phyloP scores from a whole-genome alignment of 2,888 invertebrate species.

The Oeneis ivallda region DNA sequence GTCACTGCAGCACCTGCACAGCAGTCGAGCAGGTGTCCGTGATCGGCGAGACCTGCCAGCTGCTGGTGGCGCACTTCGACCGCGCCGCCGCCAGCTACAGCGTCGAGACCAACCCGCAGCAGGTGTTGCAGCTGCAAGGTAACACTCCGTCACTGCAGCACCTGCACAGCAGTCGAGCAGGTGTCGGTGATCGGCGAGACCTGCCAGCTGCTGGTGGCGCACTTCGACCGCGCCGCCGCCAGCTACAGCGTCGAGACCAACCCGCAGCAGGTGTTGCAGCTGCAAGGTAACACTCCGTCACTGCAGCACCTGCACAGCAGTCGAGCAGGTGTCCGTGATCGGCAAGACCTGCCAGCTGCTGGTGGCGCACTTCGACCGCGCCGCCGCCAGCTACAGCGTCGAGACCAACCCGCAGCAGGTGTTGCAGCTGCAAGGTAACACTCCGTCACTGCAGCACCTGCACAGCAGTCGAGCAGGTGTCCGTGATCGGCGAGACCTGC shows the following conservation, averaged over 20 bases:
- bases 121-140: slow-evolving; percentile 78
- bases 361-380: slow-evolving; percentile 97
- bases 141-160: slow-evolving; percentile 96
- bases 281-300: slow-evolving; percentile 88
- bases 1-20: slow-evolving; percentile 88
- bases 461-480: no score
- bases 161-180: slow-evolving; percentile 86
- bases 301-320: slow-evolving; percentile 89
- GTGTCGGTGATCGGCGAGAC: slow-evolving; percentile 98
- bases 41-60: slow-evolving; percentile 96
- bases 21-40: slow-evolving; percentile 93
- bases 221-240: slow-evolving; percentile 96
- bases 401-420: slow-evolving; percentile 75
- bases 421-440: slow-evolving; percentile 59
- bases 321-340: slow-evolving; percentile 96
- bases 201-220: slow-evolving; percentile 94
- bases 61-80: slow-evolving; percentile 97
- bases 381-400: slow-evolving; percentile 90
- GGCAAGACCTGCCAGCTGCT: slow-evolving; percentile 96
- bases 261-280: slow-evolving; percentile 73
- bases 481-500: slow-evolving; percentile 97
- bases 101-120: slow-evolving; percentile 57
- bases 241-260: slow-evolving; percentile 84
- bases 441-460: no score
- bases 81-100: slow-evolving; percentile 93